Evolutionary conservation across 92 coral and sea anemone species (phyloP).

Genomic region (Phenganax marumi): DNA sequence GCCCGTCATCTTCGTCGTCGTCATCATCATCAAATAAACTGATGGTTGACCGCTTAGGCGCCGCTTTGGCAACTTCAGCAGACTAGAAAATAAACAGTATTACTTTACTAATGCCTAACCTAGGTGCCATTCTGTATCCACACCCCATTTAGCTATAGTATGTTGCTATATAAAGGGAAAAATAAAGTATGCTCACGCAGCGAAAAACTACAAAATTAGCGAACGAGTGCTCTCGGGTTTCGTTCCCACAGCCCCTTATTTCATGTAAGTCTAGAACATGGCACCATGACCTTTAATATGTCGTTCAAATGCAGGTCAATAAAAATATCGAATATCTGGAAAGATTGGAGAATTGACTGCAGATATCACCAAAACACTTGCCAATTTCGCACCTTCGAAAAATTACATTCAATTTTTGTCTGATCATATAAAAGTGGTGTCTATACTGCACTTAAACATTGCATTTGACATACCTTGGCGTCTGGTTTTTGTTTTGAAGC

Average conservation of each 20-base stretch:
- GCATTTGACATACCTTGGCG: conserved; percentile 6
- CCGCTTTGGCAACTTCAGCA: conserved; percentile 34
- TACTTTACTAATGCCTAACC: too few relatives aligned
- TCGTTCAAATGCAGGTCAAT: neutral
- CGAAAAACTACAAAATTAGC: too few relatives aligned
- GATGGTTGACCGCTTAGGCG: conserved; percentile 63
- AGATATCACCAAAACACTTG: too few relatives aligned
- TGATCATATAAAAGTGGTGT: neutral
- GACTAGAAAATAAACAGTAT: neutral
- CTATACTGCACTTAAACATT: neutral
- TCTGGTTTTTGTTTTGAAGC: neutral
- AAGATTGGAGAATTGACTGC: neutral
- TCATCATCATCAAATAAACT: conserved; percentile 97
- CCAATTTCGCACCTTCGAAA: too few relatives aligned
- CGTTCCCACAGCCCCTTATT: too few relatives aligned
- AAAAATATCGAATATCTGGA: neutral
- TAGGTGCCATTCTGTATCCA: too few relatives aligned
- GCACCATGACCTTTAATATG: too few relatives aligned
- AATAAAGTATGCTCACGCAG: neutral
- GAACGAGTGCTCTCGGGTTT: too few relatives aligned
- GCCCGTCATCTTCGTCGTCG: conserved; percentile 94
- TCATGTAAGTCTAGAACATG: too few relatives aligned
- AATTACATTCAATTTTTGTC: too few relatives aligned
- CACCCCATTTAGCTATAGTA: neutral
- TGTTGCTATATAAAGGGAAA: neutral